A percentile compares a stretch with the other conserved stretches of the same genome.
Evolutionary conservation across 2,888 invertebrate species (phyloP).

Genomic region (Chrysolina oricalcia): DNA sequence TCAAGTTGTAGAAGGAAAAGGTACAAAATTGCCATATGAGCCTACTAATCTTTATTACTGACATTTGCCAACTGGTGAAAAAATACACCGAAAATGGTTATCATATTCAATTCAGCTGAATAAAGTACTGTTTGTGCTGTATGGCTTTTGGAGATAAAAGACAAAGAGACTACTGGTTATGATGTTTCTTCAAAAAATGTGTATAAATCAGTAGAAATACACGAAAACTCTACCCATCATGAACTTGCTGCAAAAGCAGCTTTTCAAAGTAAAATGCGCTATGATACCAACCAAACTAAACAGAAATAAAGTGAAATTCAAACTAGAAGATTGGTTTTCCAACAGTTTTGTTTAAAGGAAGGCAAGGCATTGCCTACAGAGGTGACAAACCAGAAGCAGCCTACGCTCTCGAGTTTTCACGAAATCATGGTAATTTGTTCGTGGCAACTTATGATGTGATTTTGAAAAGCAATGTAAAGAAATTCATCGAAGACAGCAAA

Average conservation of each 20-base stretch:
- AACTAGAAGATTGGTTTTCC: constrained; percentile 1
- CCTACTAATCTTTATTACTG: not conserved
- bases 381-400: constrained; percentile 9
- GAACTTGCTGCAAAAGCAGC: constrained; percentile 5
- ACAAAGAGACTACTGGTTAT: constrained; percentile 1
- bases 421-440: constrained; percentile 1
- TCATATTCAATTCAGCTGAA: not conserved
- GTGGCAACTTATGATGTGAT: not conserved
- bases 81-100: constrained; percentile 11
- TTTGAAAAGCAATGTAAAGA: not conserved
- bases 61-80: not conserved
- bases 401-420: not conserved
- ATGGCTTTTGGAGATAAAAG: not conserved
- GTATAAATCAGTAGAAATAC: not conserved
- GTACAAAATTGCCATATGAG: not conserved
- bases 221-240: not conserved
- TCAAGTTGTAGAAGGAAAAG: constrained; percentile 4
- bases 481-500: not conserved
- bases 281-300: constrained; percentile 4
- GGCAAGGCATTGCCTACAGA: constrained; percentile 9
- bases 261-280: not conserved
- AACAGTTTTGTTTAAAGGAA: constrained; percentile 7
- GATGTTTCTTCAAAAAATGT: constrained; percentile 1
- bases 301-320: not conserved
- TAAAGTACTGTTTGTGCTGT: not conserved